Conservation (phyloP, 2,888 invertebrate genomes). For the Epistrophe grossulariae region DNA sequence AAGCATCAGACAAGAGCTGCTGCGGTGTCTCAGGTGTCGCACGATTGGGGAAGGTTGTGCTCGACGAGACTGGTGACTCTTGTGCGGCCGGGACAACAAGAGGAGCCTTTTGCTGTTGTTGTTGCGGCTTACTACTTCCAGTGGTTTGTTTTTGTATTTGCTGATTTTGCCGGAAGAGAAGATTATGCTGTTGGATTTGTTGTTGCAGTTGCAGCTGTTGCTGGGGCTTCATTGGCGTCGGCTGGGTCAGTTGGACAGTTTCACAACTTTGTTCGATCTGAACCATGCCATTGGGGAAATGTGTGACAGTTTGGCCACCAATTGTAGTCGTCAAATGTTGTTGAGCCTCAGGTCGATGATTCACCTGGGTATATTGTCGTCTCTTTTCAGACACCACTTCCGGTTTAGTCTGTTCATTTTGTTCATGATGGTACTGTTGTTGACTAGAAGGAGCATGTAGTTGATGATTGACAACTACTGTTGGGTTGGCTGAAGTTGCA, state of each 20-base stretch:
- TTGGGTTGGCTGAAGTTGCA: constrained; percentile 35
- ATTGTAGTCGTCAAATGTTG: constrained; percentile 77
- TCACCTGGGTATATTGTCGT: constrained; percentile 54
- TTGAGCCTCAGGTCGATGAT: constrained; percentile 62
- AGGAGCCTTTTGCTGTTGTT: constrained; percentile 77
- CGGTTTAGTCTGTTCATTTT: constrained; percentile 39
- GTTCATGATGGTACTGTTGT: constrained; percentile 57
- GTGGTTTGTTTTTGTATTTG: constrained; percentile 70
- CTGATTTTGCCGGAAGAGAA: constrained; percentile 78
- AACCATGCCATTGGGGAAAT: constrained; percentile 79
- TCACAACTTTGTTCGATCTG: constrained; percentile 78
- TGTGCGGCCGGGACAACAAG: constrained; percentile 84
- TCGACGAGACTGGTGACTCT: constrained; percentile 81
- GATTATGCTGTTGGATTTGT: constrained; percentile 79
- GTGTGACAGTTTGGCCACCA: constrained; percentile 79
- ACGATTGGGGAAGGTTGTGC: constrained; percentile 77
- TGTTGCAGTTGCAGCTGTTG: constrained; percentile 79
- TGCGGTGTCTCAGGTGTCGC: constrained; percentile 77
- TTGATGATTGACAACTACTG: constrained; percentile 58
- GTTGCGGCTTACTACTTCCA: constrained; percentile 54
- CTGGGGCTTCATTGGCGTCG: constrained; percentile 77
- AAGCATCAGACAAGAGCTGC: constrained; percentile 78
- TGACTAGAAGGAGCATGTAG: constrained; percentile 70
- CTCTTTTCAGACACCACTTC: constrained; percentile 47
- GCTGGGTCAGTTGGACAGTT: constrained; percentile 62